A percentile compares a stretch with the other conserved stretches of the same genome.
phyloP scores from a whole-genome alignment of 2,797 vertebrate genomes.

The Onychomys torridus region DNA sequence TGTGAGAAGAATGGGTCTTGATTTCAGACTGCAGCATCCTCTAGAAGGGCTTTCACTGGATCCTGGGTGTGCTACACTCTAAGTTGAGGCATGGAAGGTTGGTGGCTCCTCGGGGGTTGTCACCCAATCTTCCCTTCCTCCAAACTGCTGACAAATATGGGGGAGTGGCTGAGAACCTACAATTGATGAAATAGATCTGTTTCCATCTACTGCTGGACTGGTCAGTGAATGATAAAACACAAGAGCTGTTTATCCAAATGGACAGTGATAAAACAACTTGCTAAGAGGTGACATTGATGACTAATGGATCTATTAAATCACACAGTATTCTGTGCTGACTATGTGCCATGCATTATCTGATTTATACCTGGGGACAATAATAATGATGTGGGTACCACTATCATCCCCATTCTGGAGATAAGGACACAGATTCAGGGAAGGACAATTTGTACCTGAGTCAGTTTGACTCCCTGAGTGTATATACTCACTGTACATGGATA shows the following conservation, averaged over 20 bases:
- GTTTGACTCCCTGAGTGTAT: background rate
- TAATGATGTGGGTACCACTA: background rate
- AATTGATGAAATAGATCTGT: background rate
- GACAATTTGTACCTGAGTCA: background rate
- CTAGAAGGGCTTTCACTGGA: background rate
- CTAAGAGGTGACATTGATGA: background rate
- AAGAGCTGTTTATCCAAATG: background rate
- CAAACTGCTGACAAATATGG: background rate
- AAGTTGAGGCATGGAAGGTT: background rate
- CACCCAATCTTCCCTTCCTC: too few relatives aligned
- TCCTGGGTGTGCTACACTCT: background rate
- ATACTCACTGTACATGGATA: background rate
- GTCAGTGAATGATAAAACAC: background rate
- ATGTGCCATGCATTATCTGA: background rate
- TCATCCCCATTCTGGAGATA: background rate
- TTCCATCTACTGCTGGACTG: background rate
- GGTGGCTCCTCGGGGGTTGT: background rate
- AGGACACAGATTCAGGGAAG: background rate
- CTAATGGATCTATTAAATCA: background rate
- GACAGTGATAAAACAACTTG: background rate
- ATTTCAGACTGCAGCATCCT: background rate
- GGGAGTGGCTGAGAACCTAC: too few relatives aligned
- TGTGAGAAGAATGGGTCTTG: background rate
- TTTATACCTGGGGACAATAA: background rate
- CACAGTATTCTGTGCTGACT: background rate